These are phyloP conservation scores for Malaclemys terrapin DNA, from an alignment of 2,113 vertebrate species.

Conservation along the genomic window DNA sequence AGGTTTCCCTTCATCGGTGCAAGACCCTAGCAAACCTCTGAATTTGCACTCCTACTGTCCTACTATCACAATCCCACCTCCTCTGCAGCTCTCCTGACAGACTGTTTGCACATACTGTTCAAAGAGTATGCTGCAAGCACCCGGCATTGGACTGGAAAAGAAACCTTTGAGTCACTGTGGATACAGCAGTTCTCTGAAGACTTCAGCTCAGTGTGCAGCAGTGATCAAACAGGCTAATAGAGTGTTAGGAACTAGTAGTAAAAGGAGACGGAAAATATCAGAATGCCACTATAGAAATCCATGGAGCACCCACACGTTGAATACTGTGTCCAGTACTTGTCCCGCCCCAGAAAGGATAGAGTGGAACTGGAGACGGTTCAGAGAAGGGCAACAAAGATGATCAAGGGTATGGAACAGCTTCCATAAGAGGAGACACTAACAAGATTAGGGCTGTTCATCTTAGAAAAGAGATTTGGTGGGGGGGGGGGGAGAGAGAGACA, in stretches of 20 bases:
- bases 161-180: neutral
- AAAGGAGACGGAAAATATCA: neutral
- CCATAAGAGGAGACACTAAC: neutral
- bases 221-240: neutral
- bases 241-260: no score
- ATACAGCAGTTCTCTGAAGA: neutral
- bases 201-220: neutral
- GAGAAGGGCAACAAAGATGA: neutral
- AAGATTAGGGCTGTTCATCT: neutral
- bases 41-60: neutral
- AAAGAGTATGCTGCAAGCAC: neutral
- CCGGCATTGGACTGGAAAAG: neutral
- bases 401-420: neutral
- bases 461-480: neutral
- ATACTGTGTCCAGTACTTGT: neutral
- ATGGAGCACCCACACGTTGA: neutral
- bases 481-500: neutral
- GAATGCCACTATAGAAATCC: neutral
- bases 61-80: neutral
- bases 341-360: neutral
- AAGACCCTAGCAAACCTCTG: rapidly evolving
- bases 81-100: conserved; percentile 19
- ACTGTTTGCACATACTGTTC: neutral
- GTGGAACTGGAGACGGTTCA: neutral
- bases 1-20: neutral